phyloP scores from a whole-genome alignment of 2,113 vertebrate genomes.

The Elephantulus edwardii region DNA sequence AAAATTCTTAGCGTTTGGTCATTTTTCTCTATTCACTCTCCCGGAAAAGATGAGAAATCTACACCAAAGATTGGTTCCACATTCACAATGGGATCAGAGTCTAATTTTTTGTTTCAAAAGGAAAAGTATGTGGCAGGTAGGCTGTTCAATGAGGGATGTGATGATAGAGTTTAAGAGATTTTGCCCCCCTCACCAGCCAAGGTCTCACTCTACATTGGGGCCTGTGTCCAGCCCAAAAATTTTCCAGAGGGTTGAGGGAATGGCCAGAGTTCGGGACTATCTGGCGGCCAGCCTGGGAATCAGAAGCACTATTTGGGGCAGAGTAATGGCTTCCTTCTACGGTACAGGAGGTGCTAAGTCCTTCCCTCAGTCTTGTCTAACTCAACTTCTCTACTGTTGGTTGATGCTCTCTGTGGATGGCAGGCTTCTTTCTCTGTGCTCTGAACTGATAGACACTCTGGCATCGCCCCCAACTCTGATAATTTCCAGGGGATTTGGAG shows the following conservation, averaged over 20 bases:
- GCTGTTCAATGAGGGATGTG: not conserved
- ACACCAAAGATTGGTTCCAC: not conserved
- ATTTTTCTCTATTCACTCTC: not conserved
- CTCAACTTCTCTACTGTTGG: not conserved
- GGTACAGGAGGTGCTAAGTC: fast-evolving
- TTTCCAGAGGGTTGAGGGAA: not conserved
- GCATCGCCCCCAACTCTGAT: not conserved
- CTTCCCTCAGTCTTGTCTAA: not conserved
- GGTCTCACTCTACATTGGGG: not conserved
- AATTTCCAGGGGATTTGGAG: not conserved
- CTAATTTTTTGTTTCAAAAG: not conserved
- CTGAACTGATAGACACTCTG: not conserved
- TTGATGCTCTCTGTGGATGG: fast-evolving
- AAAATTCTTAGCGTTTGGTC: not conserved
- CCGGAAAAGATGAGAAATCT: not conserved
- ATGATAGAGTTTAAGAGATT: no score
- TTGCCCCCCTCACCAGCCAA: not conserved
- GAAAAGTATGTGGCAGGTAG: not conserved
- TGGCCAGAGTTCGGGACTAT: not conserved
- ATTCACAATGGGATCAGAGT: not conserved
- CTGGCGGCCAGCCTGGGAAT: not conserved
- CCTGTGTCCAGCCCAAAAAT: not conserved
- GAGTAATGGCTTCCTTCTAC: not conserved
- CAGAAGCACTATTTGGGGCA: not conserved
- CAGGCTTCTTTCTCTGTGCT: not conserved